These are phyloP conservation scores for Anneissia japonica DNA, from an alignment of 35 echinoderm and acorn worm genomes.

Conservation along the genomic window DNA sequence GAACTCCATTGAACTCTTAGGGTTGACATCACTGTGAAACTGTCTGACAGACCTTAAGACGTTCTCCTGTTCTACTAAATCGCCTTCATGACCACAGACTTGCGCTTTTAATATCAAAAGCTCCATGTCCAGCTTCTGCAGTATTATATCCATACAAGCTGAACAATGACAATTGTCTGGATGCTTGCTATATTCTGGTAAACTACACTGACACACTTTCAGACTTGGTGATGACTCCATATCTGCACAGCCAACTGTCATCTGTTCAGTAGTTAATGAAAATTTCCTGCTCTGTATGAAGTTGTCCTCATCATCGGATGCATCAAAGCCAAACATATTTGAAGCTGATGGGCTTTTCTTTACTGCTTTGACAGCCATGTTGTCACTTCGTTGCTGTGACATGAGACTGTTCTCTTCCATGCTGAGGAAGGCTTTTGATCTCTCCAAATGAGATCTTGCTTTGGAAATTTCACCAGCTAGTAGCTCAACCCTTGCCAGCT, in stretches of 20 bases:
- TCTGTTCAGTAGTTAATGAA: neutral
- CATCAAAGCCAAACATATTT: neutral
- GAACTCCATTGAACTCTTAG: neutral
- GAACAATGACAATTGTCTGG: constrained; percentile 19
- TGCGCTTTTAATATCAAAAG: neutral
- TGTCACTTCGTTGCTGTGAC: neutral
- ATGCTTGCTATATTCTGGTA: constrained; percentile 14
- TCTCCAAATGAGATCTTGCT: neutral
- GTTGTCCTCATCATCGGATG: constrained; percentile 25
- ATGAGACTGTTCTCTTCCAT: neutral
- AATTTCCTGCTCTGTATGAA: constrained; percentile 17
- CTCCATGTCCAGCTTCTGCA: constrained; percentile 14
- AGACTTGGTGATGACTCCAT: constrained; percentile 26
- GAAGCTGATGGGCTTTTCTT: neutral
- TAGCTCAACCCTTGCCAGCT: constrained; percentile 14
- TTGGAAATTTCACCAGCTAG: neutral
- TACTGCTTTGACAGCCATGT: neutral
- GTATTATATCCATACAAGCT: constrained; percentile 14
- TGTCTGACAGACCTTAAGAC: neutral
- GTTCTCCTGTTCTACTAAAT: neutral
- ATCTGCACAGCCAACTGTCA: neutral
- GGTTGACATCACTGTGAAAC: neutral
- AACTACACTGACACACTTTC: neutral
- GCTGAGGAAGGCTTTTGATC: neutral
- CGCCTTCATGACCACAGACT: neutral